These are phyloP conservation scores for Eremophila alpestris DNA, from an alignment of 2,797 vertebrate genomes.

Conservation along the genomic window DNA sequence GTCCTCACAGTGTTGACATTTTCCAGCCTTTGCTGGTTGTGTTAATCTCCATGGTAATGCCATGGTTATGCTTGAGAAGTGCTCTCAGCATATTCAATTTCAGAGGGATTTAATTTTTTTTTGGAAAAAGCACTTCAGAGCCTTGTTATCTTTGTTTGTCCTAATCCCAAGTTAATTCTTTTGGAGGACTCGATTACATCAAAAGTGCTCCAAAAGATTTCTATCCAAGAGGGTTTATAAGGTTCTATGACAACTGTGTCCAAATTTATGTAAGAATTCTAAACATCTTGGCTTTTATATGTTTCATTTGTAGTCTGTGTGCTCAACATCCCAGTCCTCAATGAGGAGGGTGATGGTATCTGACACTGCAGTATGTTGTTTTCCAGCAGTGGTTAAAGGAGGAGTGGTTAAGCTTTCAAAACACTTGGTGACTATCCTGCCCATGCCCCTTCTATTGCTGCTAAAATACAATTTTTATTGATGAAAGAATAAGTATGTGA, in stretches of 20 bases:
- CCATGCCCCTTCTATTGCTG: neutral
- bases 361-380: neutral
- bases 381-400: neutral
- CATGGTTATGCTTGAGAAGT: constrained; percentile 11
- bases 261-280: neutral
- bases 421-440: neutral
- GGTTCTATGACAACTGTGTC: neutral
- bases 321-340: neutral
- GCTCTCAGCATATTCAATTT: neutral
- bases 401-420: neutral
- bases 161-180: neutral
- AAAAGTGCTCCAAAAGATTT: neutral
- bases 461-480: neutral
- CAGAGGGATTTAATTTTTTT: neutral
- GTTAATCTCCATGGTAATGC: constrained; percentile 43
- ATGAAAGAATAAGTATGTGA: neutral
- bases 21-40: neutral
- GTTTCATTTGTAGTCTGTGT: neutral
- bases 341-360: neutral
- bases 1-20: neutral
- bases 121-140: neutral
- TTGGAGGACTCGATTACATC: neutral
- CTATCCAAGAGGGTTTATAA: neutral
- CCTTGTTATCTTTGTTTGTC: constrained; percentile 10
- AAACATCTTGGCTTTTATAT: neutral